Conservation (phyloP, 1,140 invertebrate species). For the Tetraneura akinire region DNA sequence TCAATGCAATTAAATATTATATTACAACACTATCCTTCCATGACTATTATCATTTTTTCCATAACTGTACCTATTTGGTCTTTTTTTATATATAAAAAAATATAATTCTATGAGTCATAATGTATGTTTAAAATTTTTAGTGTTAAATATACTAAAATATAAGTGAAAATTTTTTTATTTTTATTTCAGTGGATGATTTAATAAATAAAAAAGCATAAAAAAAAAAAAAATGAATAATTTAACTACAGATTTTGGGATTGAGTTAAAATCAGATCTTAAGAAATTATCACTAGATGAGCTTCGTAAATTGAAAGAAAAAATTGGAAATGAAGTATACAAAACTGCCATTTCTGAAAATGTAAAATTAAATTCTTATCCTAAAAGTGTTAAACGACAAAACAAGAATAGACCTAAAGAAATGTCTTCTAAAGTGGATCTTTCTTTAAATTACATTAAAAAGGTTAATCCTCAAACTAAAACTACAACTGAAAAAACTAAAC, state of each 20-base stretch:
- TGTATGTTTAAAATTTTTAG: neutral
- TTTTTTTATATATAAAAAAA: no score
- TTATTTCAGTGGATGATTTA: constrained; percentile 34
- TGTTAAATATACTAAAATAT: neutral
- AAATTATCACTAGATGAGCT: constrained; percentile 45
- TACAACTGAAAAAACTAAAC: constrained; percentile 1
- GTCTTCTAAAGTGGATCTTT: constrained; percentile 28
- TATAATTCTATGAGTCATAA: no score
- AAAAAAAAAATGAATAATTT: constrained; percentile 43
- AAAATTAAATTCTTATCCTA: neutral
- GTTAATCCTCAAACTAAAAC: neutral
- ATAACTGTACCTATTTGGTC: no score
- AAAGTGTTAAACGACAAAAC: constrained; percentile 9
- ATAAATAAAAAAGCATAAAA: constrained; percentile 24
- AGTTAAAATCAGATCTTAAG: constrained; percentile 44
- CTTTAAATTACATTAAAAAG: constrained; percentile 11
- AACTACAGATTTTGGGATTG: neutral
- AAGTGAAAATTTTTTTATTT: constrained; percentile 44
- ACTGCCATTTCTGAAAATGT: neutral
- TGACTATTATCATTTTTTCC: no score
- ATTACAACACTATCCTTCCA: no score
- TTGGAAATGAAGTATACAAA: constrained; percentile 23
- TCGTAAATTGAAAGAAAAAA: constrained; percentile 40
- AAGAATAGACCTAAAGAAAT: constrained; percentile 42
- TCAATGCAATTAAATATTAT: no score